These are phyloP conservation scores for Bos indicus DNA, from an alignment of 2,113 vertebrate genomes.

Conservation along the genomic window DNA sequence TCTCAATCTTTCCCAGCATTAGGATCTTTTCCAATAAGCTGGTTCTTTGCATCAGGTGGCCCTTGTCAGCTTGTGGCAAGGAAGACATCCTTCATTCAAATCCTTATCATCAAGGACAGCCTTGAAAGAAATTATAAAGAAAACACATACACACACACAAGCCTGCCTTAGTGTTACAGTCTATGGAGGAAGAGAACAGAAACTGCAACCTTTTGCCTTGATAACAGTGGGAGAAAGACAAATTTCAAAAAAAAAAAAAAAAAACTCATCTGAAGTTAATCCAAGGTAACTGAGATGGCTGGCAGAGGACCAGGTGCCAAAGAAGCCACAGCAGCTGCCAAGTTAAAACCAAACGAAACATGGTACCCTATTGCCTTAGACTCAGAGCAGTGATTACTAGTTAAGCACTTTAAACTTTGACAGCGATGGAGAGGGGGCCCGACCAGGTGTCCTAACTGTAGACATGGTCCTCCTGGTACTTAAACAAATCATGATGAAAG, in stretches of 20 bases:
- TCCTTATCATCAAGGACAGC: background rate
- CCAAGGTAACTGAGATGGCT: conserved; percentile 12
- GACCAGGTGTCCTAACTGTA: background rate
- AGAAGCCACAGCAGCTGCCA: background rate
- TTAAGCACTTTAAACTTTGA: conserved; percentile 7
- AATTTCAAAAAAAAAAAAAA: background rate
- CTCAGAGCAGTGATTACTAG: conserved; percentile 14
- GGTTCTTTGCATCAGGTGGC: background rate
- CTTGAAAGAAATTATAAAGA: background rate
- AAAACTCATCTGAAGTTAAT: background rate
- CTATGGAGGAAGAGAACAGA: background rate
- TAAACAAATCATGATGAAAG: conserved; percentile 51
- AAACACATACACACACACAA: background rate
- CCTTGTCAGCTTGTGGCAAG: background rate
- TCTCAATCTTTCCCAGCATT: background rate
- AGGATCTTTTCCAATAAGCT: background rate
- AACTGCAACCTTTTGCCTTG: background rate
- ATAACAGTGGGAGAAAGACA: conserved; percentile 9
- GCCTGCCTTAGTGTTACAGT: background rate
- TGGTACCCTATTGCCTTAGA: background rate
- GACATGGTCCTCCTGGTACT: conserved; percentile 19
- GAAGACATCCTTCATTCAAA: conserved; percentile 1
- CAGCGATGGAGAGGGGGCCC: background rate
- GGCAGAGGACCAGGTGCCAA: conserved; percentile 31
- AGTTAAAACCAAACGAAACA: conserved; percentile 27